Percentiles rank a stretch among this genome's conserved stretches.
Evolutionary conservation across 37 sponge, comb jelly and placozoan species (phyloP).

Genomic region (Hexactinellida sp.): DNA sequence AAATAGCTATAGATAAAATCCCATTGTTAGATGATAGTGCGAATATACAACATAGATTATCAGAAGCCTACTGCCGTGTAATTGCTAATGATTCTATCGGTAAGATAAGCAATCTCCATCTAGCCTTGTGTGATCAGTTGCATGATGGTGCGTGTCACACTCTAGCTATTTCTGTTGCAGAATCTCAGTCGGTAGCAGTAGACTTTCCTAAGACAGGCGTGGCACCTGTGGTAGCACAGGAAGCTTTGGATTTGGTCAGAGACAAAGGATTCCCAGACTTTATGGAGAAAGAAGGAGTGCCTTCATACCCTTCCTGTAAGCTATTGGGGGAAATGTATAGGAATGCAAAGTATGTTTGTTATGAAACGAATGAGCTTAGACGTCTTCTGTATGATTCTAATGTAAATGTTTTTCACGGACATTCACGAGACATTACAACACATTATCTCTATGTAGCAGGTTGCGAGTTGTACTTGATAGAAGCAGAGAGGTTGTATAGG

Average conservation of each 20-base stretch:
- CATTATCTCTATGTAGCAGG: conserved; percentile 1
- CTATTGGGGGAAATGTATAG: background rate
- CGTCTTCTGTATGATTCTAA: background rate
- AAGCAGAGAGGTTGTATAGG: background rate
- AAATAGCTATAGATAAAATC: background rate
- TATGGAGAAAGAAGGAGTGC: background rate
- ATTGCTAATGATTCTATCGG: background rate
- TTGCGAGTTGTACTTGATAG: background rate
- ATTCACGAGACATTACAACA: background rate
- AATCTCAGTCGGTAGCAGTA: background rate
- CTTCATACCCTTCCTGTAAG: background rate
- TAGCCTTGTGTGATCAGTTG: background rate
- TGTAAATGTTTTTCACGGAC: background rate
- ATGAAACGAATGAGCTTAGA: background rate
- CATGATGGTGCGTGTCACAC: background rate
- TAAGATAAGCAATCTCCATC: background rate
- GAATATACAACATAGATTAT: background rate
- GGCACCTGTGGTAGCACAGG: background rate
- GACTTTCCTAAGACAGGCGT: background rate
- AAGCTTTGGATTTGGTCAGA: background rate
- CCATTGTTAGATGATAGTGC: background rate
- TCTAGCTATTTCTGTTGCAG: background rate
- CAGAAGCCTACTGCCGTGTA: background rate
- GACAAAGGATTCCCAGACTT: background rate
- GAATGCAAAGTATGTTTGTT: background rate